These are phyloP conservation scores for Botia almorhae DNA, from an alignment of 2,797 vertebrate genomes.

Conservation along the genomic window DNA sequence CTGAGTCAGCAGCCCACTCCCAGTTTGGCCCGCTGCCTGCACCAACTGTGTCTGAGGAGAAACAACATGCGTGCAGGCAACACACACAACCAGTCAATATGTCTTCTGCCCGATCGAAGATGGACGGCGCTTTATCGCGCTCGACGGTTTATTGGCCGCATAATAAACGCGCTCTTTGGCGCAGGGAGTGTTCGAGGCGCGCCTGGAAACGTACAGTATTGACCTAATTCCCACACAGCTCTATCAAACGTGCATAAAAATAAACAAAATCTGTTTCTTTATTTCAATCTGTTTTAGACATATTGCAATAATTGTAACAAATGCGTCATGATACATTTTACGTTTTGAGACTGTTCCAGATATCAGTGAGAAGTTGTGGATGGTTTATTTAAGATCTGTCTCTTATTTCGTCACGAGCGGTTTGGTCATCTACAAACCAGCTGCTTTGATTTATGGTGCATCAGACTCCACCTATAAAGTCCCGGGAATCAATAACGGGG, in stretches of 20 bases:
- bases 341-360: neutral
- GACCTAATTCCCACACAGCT: conserved; percentile 69
- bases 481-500: conserved; percentile 40
- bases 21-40: conserved; percentile 72
- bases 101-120: conserved; percentile 25
- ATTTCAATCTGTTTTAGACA: neutral
- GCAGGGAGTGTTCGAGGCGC: neutral
- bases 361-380: too few relatives aligned
- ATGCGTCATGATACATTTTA: neutral
- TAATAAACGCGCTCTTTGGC: conserved; percentile 33
- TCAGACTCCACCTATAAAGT: conserved; percentile 17
- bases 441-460: conserved; percentile 38
- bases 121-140: neutral
- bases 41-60: conserved; percentile 54
- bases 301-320: neutral
- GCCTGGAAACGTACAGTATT: conserved; percentile 43
- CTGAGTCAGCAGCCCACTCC: conserved; percentile 83
- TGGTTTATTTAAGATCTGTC: neutral
- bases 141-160: neutral
- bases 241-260: conserved; percentile 58
- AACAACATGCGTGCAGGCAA: conserved; percentile 48
- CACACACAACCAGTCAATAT: conserved; percentile 29
- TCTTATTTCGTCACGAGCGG: neutral
- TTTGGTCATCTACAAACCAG: conserved; percentile 34
- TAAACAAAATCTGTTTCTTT: neutral